Percentiles rank a stretch among this genome's conserved stretches.
Evolutionary conservation across 2,888 invertebrate genomes (phyloP).

Genomic region (Spilosoma lubricipeda): DNA sequence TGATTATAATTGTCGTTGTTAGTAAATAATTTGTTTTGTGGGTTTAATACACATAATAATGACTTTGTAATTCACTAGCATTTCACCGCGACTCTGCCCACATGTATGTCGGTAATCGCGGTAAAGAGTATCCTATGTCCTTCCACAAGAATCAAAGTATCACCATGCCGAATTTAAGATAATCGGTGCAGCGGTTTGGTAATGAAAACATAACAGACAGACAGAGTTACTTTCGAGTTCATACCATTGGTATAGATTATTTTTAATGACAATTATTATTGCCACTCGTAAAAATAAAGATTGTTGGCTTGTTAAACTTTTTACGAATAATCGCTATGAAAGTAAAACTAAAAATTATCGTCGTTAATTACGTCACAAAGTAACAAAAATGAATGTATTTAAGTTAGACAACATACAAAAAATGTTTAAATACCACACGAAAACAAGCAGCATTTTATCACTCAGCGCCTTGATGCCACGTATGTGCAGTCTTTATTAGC

Average conservation of each 20-base stretch:
- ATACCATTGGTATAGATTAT: too few species aligned
- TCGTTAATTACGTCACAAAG: background rate
- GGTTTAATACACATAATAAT: background rate
- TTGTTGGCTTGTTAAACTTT: too few species aligned
- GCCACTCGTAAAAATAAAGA: too few species aligned
- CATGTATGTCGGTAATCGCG: too few species aligned
- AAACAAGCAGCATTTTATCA: slow-evolving; percentile 30
- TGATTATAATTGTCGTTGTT: background rate
- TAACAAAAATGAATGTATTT: background rate
- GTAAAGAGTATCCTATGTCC: too few species aligned
- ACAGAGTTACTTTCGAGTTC: too few species aligned
- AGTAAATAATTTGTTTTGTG: background rate
- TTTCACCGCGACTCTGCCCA: background rate
- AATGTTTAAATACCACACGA: background rate
- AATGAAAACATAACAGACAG: too few species aligned
- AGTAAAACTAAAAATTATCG: background rate
- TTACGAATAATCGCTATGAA: too few species aligned
- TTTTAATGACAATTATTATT: too few species aligned
- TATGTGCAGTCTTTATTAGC: slow-evolving; percentile 68
- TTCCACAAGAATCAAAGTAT: too few species aligned
- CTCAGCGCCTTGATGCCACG: slow-evolving; percentile 29
- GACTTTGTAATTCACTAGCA: background rate
- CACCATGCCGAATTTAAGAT: too few species aligned
- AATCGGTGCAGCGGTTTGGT: too few species aligned
- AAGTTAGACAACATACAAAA: background rate